Conservation (phyloP, 2,797 vertebrate species). For the Clamator glandarius region DNA sequence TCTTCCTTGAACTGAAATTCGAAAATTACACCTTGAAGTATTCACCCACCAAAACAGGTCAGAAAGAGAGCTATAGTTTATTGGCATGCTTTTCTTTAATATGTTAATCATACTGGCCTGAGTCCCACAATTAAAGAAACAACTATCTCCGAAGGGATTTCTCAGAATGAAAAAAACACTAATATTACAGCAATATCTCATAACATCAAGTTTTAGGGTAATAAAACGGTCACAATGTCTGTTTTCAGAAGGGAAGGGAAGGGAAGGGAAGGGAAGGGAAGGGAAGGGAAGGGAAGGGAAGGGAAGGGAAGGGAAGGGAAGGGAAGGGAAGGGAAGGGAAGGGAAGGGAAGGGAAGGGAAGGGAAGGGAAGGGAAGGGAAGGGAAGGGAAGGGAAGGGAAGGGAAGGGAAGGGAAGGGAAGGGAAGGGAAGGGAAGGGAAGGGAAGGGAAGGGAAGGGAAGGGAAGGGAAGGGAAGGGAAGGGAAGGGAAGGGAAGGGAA, state of each 20-base stretch:
- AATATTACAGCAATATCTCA: neutral
- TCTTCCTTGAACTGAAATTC: neutral
- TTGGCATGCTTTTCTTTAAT: slow-evolving; percentile 24
- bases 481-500: too few relatives aligned
- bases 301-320: too few relatives aligned
- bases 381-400: too few relatives aligned
- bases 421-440: too few relatives aligned
- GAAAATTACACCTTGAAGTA: neutral
- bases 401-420: too few relatives aligned
- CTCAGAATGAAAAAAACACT: neutral
- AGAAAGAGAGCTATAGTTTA: neutral
- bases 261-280: too few relatives aligned
- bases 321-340: neutral
- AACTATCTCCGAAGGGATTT: neutral
- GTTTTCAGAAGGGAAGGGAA: too few relatives aligned
- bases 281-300: neutral
- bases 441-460: too few relatives aligned
- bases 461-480: too few relatives aligned
- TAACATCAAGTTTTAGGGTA: neutral
- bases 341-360: too few relatives aligned
- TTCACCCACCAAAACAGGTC: neutral
- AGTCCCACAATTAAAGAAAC: neutral
- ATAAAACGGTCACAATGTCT: neutral
- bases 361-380: too few relatives aligned
- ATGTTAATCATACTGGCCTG: neutral